Conservation (phyloP, 1,140 invertebrate genomes). For the Papilio polytes region DNA sequence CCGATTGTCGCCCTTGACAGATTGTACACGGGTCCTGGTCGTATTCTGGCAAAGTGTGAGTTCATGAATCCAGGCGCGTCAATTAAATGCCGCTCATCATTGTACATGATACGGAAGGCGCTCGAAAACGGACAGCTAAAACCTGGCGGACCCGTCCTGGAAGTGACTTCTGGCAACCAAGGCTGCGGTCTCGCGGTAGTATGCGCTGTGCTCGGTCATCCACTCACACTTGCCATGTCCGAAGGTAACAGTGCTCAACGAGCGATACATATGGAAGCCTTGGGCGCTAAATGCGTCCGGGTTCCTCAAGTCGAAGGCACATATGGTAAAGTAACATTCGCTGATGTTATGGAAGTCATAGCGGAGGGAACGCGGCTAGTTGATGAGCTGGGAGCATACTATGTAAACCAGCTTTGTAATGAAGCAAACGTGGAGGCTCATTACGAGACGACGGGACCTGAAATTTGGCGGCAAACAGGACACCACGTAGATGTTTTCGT, state of each 20-base stretch:
- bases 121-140: constrained; percentile 60
- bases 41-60: constrained; percentile 75
- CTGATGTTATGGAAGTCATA: constrained; percentile 69
- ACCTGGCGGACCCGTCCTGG: constrained; percentile 65
- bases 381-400: constrained; percentile 67
- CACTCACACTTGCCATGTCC: constrained; percentile 72
- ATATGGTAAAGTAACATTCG: constrained; percentile 73
- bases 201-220: constrained; percentile 71
- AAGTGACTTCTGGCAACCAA: constrained; percentile 77
- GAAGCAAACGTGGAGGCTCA: constrained; percentile 62
- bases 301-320: constrained; percentile 75
- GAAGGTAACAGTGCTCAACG: constrained; percentile 74
- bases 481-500: constrained; percentile 72
- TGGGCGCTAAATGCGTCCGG: constrained; percentile 71
- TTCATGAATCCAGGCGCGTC: constrained; percentile 79
- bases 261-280: constrained; percentile 76
- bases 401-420: constrained; percentile 75
- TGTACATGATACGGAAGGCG: constrained; percentile 70
- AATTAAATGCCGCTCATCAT: constrained; percentile 72
- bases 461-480: constrained; percentile 77
- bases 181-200: constrained; percentile 76
- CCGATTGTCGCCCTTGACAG: constrained; percentile 73
- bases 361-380: constrained; percentile 60
- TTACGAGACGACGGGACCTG: constrained; percentile 70
- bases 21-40: constrained; percentile 66